A percentile compares a stretch with the other conserved stretches of the same genome.
Conservation (phyloP, 2,797 vertebrate species). For the Gymnopithys bicolor region DNA sequence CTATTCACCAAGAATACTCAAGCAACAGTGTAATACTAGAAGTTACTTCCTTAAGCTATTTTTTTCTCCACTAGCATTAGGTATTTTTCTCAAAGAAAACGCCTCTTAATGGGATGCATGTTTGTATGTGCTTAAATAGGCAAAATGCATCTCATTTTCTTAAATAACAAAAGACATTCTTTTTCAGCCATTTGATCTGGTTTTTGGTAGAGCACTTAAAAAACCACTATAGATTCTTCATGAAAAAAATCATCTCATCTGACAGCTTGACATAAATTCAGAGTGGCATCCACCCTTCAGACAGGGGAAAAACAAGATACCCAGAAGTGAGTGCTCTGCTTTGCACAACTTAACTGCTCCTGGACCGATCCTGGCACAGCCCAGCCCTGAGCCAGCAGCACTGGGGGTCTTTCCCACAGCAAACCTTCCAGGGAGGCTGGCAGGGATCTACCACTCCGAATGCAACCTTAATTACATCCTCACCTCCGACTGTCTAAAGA, state of each 20-base stretch:
- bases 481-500: neutral
- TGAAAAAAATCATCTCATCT: accelerated
- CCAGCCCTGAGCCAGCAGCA: neutral
- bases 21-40: conserved; percentile 44
- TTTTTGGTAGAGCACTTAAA: neutral
- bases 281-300: neutral
- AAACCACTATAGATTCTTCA: neutral
- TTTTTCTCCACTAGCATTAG: neutral
- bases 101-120: neutral
- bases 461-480: neutral
- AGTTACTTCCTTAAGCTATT: conserved; percentile 42
- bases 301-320: too few relatives aligned
- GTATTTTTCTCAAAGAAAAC: conserved; percentile 41
- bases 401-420: neutral
- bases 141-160: neutral
- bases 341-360: neutral
- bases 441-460: neutral
- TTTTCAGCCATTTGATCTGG: neutral
- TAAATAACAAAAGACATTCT: neutral
- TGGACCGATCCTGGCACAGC: too few relatives aligned
- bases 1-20: neutral
- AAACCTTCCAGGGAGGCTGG: neutral
- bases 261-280: neutral
- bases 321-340: accelerated
- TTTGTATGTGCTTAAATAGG: neutral